phyloP scores from a whole-genome alignment of 2,888 invertebrate species.

The Netelia virgata region DNA sequence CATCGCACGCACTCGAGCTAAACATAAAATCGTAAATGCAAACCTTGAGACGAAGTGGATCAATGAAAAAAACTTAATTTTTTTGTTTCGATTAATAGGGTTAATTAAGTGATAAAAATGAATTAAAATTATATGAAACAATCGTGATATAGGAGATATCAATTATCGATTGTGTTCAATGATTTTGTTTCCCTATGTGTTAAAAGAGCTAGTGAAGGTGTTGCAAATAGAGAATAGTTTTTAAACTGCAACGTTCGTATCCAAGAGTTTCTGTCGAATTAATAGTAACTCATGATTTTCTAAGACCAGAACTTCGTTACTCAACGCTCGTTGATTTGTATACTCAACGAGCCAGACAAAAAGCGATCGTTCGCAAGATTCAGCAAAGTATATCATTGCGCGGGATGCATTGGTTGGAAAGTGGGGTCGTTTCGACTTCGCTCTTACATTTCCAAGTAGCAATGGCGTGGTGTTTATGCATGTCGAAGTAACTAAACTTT shows the following conservation, averaged over 20 bases:
- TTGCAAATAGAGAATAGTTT: too few species aligned
- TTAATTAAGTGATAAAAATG: too few species aligned
- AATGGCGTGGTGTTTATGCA: conserved; percentile 80
- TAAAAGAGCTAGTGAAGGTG: too few species aligned
- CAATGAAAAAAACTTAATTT: neutral
- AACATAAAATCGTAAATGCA: neutral
- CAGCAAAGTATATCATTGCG: neutral
- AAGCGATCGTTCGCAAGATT: conserved; percentile 9
- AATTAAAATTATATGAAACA: too few species aligned
- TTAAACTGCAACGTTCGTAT: too few species aligned
- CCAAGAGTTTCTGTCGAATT: neutral
- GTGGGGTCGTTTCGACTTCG: conserved; percentile 35
- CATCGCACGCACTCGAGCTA: neutral
- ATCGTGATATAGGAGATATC: too few species aligned
- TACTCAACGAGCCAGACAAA: neutral
- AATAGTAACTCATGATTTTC: neutral
- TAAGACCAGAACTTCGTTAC: neutral
- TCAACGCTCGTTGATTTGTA: conserved; percentile 3
- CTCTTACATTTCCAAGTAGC: conserved; percentile 76
- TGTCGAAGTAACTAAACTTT: conserved; percentile 79
- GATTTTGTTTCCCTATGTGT: too few species aligned
- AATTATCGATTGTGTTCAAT: too few species aligned
- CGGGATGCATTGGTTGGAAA: conserved; percentile 1
- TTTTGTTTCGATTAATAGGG: too few species aligned
- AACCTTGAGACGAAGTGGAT: neutral